Evolutionary conservation across 2,888 invertebrate species (phyloP).

Genomic region (Megalurothrips usitatus): DNA sequence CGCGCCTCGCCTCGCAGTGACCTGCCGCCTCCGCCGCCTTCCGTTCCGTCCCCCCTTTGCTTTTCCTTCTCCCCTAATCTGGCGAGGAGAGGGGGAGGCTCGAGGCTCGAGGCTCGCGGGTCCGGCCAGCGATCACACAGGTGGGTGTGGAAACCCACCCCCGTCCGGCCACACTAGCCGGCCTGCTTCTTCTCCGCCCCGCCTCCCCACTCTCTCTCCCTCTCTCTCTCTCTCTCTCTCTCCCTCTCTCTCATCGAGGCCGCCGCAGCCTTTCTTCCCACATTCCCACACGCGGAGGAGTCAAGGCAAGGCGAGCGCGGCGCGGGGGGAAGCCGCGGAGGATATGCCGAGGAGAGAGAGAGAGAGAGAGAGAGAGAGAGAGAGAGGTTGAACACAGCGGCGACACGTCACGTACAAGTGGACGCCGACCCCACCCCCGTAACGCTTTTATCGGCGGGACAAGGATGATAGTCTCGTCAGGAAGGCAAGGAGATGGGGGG

Average conservation of each 20-base stretch:
- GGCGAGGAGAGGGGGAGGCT: neutral
- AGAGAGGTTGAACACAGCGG: neutral
- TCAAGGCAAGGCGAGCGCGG: neutral
- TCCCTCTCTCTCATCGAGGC: neutral
- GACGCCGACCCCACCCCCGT: neutral
- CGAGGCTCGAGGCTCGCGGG: neutral
- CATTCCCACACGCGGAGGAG: neutral
- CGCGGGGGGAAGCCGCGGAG: no score
- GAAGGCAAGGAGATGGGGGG: neutral
- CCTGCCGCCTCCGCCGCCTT: neutral
- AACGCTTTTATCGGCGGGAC: neutral
- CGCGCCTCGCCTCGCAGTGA: neutral
- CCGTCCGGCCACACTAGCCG: neutral
- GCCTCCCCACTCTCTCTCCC: neutral
- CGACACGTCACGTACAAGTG: neutral
- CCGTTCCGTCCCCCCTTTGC: neutral
- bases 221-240: neutral
- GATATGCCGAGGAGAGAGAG: neutral
- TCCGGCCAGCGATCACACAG: conserved; percentile 6
- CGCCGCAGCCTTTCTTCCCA: neutral
- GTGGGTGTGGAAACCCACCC: conserved; percentile 21
- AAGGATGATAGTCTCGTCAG: neutral
- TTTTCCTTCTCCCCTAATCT: neutral
- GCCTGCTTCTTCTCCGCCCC: neutral
- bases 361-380: neutral